Base-by-base conservation (phyloP, 2,113 vertebrate species). In the Dasyornis broadbenti region DNA sequence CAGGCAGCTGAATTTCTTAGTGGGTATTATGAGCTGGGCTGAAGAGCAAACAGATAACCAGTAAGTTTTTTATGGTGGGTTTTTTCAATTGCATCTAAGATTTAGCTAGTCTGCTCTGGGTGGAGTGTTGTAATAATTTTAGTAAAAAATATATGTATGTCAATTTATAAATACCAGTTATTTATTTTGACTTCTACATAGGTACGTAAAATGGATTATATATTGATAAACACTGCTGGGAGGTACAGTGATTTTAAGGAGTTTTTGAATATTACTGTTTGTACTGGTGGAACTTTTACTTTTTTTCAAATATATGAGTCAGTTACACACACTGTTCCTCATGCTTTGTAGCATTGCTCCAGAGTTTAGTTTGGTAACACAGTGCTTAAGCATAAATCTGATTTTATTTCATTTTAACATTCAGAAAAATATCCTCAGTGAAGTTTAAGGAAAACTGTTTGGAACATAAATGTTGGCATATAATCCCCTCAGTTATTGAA, bases 371-470 rank as follows among this genome's bases (percentile, higher is more conserved):
- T 82, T 33, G 21, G 26, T 86, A 94, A 87, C 8, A 8, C 37
- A 11, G 5, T 53, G 52, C 73, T 92, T 83, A 79, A 78, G 78
- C 76, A 71, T 95, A 90, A 78, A 81, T 90, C 37, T 92, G 50
- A 39, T 81, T 93, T 90, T 71, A 73, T 89, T 89, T 90, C 49
- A 77, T 94, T 92, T 86, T 88, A 97, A 42, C 53, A 66, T 81
- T 95, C 50, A 80, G 64, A 88, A 82, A 94, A 96, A 86, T 86
- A 64, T 80, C 47, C 65, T 72, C 39, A 64, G 17, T 79, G 53
- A 92, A 31, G 10, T 70, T 86, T 66, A 86, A 69, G 54, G 69
- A 86, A 82, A 87, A 92, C 71, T 84, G 49, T 86, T 89, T 72
- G 59, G 71, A 96, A 91, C 76, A 77, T 76, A 72, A 79, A 91